Evolutionary conservation across 1,140 invertebrate genomes (phyloP).

Genomic region (Drosophila ironensis): DNA sequence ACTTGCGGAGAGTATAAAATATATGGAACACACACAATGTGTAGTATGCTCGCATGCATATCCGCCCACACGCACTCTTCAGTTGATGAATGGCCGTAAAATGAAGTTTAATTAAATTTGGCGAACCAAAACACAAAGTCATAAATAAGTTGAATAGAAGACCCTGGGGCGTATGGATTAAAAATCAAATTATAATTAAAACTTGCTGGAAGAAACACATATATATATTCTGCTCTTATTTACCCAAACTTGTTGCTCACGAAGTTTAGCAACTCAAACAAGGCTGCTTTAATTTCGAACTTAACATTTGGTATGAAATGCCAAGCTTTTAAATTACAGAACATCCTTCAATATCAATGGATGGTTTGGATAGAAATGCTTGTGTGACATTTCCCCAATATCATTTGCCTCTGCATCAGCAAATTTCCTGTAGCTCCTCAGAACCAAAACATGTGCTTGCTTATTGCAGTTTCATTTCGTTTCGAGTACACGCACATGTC

Average conservation of each 20-base stretch:
- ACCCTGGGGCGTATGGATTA: constrained; percentile 31
- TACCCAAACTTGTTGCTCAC: constrained; percentile 4
- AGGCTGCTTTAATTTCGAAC: neutral
- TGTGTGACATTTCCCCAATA: neutral
- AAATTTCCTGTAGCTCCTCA: constrained; percentile 7
- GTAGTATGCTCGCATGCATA: too few relatives aligned
- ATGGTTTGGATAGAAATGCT: neutral
- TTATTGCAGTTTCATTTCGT: constrained; percentile 16
- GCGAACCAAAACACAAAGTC: constrained; percentile 37
- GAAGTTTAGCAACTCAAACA: neutral
- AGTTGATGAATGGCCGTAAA: constrained; percentile 56
- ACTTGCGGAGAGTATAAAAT: constrained; percentile 13
- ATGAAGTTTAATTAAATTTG: constrained; percentile 69
- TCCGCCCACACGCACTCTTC: neutral
- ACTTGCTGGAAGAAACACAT: constrained; percentile 30
- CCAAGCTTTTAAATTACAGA: too few relatives aligned
- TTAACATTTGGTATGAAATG: neutral
- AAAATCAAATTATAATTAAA: constrained; percentile 57
- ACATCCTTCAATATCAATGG: too few relatives aligned
- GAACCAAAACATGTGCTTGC: constrained; percentile 15
- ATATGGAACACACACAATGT: neutral
- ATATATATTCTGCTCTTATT: neutral
- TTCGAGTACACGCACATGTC: neutral
- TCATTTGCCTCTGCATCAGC: constrained; percentile 14
- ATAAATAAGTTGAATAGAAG: constrained; percentile 54